These are phyloP conservation scores for Idaea aversata DNA, from an alignment of 2,888 invertebrate genomes.

Conservation along the genomic window DNA sequence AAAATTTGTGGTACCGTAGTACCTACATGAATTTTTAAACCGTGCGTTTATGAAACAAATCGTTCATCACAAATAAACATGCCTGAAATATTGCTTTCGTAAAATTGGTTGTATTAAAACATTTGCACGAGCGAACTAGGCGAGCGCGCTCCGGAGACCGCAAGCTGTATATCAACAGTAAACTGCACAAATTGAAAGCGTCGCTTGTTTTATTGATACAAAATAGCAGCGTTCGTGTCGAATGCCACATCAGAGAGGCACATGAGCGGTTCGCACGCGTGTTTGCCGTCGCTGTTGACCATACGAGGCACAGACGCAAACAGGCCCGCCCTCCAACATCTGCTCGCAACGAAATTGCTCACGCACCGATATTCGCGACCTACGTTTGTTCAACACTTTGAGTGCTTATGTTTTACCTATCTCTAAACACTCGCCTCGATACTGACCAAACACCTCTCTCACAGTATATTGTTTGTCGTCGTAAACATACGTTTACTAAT, in stretches of 20 bases:
- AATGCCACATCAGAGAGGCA: constrained; percentile 34
- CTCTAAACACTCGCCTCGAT: constrained; percentile 36
- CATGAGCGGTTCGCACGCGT: constrained; percentile 60
- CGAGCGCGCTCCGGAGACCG: constrained; percentile 19
- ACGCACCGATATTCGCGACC: constrained; percentile 54
- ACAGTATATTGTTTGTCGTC: constrained; percentile 9
- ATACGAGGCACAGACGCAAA: constrained; percentile 51
- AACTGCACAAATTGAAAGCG: constrained; percentile 33
- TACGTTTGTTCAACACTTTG: constrained; percentile 50
- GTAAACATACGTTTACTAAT: constrained; percentile 14
- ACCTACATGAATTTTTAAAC: not conserved
- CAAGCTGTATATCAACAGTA: constrained; percentile 21
- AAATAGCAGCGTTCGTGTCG: constrained; percentile 44
- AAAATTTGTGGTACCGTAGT: not conserved
- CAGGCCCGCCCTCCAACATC: constrained; percentile 52
- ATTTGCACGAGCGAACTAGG: constrained; percentile 21
- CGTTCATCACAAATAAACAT: not conserved
- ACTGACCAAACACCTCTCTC: constrained; percentile 10
- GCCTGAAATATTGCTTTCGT: constrained; percentile 7
- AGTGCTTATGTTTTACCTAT: constrained; percentile 44
- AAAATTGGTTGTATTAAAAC: constrained; percentile 21
- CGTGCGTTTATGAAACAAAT: not conserved
- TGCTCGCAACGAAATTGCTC: constrained; percentile 59
- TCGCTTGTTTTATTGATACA: constrained; percentile 42
- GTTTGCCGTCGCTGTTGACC: constrained; percentile 63